Evolutionary conservation across 2,797 vertebrate species (phyloP), one percentile per base, ranked within the genome.

Genomic region (Varecia variegata): DNA sequence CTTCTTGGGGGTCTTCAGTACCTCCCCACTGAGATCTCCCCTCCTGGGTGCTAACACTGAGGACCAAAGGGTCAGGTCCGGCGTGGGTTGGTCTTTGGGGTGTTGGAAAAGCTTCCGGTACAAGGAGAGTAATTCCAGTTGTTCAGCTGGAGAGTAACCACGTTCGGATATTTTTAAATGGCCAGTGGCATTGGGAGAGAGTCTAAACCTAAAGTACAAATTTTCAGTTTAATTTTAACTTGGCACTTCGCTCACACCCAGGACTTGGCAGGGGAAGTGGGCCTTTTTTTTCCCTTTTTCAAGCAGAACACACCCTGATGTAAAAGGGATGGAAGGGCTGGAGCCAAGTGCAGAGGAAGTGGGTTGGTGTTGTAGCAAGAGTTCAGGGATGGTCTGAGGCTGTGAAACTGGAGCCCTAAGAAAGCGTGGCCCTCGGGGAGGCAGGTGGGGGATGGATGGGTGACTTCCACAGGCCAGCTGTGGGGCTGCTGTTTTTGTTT

Each of bases 161-260:
- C 88, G 32, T 56, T 73, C 0, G 35, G 96, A 13, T 96, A 96
- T 96, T 96, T 97, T 97, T 96, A 96, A 95, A 76, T 67, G 84
- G 73, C 85, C 70, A 13, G 92, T 94, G 88, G 65, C 56, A n/a
- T 45, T 58, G 85, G 87, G 95, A 87, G 87, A 38, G 71, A 35
- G 23, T 88, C 88, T 94, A 88, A 96, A 94, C 92, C 96, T 93
- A 90, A 97, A 97, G 97, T 97, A 97, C 97, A 98, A 80, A 96
- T 97, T 95, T 97, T 92, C 94, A 73, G 96, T 97, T 97, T 97
- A 97, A 97, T 97, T 97, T 97, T 97, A 97, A 97, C 97, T 95
- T 95, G 95, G 95, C 76, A 88, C 90, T 95, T 97, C 56, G 47
- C 92, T 96, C 95, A 94, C 93, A 97, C 97, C 96, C 95, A 90